phyloP scores from a whole-genome alignment of 1,140 invertebrate genomes.

The Uloborus diversus region DNA sequence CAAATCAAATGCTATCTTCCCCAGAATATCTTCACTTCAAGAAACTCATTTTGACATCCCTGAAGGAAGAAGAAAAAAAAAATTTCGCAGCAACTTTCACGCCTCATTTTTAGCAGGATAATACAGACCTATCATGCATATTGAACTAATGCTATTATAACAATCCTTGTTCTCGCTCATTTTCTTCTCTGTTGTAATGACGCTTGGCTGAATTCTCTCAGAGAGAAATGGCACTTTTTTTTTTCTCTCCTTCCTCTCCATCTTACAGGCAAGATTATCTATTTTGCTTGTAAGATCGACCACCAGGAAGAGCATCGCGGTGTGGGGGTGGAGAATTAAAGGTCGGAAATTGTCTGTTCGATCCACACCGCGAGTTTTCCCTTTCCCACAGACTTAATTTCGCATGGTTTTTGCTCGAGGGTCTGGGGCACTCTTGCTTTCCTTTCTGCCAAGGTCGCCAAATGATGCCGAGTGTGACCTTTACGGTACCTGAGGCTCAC shows the following conservation, averaged over 20 bases:
- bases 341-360: neutral
- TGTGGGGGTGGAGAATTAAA: no score
- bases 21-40: no score
- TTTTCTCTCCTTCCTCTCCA: neutral
- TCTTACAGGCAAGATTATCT: no score
- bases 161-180: neutral
- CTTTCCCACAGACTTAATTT: neutral
- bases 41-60: no score
- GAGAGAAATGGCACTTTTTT: neutral
- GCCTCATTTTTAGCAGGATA: no score
- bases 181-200: neutral
- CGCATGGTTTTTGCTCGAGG: neutral
- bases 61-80: no score
- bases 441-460: conserved; percentile 2
- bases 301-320: no score
- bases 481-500: conserved; percentile 20
- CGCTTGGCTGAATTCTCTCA: neutral
- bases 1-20: no score
- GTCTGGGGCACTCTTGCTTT: neutral
- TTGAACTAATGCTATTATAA: neutral
- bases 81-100: no score
- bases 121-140: no score
- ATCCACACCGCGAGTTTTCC: neutral
- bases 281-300: no score
- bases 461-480: conserved; percentile 25